Percentiles rank a stretch among this genome's conserved stretches.
Evolutionary conservation across 2,113 vertebrate genomes (phyloP).

Genomic region (Xenus cinereus): DNA sequence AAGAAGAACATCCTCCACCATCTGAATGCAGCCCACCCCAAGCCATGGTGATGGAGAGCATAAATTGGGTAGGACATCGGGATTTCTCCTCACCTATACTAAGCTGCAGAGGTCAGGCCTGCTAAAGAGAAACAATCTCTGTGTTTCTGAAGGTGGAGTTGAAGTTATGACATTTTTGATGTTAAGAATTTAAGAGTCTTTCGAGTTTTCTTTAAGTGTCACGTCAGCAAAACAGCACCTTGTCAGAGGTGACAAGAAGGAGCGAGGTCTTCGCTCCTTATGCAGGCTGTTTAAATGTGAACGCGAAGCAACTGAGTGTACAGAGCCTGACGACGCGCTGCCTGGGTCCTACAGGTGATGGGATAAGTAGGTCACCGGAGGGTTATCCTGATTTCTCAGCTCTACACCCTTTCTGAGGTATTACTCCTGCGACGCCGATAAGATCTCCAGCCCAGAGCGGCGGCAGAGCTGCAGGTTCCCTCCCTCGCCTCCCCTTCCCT

Average conservation of each 20-base stretch:
- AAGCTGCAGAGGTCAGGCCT: no score
- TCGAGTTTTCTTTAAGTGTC: neutral
- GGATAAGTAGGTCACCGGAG: neutral
- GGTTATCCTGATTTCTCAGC: neutral
- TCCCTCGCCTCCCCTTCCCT: neutral
- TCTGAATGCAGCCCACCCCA: accelerated
- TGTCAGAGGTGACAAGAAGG: neutral
- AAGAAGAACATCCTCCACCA: neutral
- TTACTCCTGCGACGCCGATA: neutral
- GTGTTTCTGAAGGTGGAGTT: no score
- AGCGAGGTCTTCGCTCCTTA: neutral
- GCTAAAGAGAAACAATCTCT: neutral
- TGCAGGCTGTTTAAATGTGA: neutral
- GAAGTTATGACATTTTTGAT: neutral
- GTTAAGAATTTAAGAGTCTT: neutral
- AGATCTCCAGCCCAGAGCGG: neutral
- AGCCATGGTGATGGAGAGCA: accelerated
- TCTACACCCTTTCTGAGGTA: neutral
- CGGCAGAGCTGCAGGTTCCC: neutral
- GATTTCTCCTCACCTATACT: neutral
- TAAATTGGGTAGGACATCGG: accelerated
- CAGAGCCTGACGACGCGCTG: neutral
- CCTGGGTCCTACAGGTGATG: neutral
- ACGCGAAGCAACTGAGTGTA: neutral
- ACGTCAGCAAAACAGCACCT: neutral